Conservation (phyloP, 2,888 invertebrate genomes). For the Eupithecia insigniata region DNA sequence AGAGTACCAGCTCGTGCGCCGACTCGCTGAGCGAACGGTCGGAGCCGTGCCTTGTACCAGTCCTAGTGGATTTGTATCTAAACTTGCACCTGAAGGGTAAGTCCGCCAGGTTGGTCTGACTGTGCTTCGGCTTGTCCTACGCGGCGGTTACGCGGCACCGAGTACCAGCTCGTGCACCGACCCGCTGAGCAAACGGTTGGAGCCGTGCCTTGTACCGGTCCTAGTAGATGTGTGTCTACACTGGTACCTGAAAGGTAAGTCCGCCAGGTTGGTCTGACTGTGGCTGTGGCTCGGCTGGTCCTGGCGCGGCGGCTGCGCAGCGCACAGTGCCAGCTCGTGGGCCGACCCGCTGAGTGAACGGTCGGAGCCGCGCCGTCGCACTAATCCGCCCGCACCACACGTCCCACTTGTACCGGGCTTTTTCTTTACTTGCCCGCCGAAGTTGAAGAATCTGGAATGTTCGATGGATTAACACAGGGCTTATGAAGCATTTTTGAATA, state of each 20-base stretch:
- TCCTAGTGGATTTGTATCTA: background rate
- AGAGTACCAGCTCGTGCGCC: conserved; percentile 91
- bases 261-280: conserved; percentile 95
- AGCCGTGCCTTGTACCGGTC: conserved; percentile 82
- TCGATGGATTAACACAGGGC: background rate
- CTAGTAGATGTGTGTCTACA: background rate
- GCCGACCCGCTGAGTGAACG: conserved; percentile 93
- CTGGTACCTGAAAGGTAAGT: conserved; percentile 85
- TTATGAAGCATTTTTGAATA: too few relatives aligned
- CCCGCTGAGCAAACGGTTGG: conserved; percentile 92
- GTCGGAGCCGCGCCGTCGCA: conserved; percentile 91
- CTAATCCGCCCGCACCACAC: conserved; percentile 67
- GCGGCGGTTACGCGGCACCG: conserved; percentile 80
- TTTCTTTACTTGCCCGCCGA: conserved; percentile 94
- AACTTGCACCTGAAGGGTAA: conserved; percentile 83
- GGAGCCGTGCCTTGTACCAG: conserved; percentile 85
- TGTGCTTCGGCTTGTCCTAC: conserved; percentile 93
- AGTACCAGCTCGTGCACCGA: conserved; percentile 92
- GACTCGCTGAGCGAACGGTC: conserved; percentile 93
- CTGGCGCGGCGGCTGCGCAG: conserved; percentile 72
- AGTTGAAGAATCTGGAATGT: conserved; percentile 92
- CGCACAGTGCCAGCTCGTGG: conserved; percentile 91
- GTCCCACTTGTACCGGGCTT: conserved; percentile 85
- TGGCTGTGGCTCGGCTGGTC: conserved; percentile 95
- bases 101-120: conserved; percentile 95